These are phyloP conservation scores for Oriolus oriolus DNA, from an alignment of 2,113 vertebrate genomes.

Conservation along the genomic window DNA sequence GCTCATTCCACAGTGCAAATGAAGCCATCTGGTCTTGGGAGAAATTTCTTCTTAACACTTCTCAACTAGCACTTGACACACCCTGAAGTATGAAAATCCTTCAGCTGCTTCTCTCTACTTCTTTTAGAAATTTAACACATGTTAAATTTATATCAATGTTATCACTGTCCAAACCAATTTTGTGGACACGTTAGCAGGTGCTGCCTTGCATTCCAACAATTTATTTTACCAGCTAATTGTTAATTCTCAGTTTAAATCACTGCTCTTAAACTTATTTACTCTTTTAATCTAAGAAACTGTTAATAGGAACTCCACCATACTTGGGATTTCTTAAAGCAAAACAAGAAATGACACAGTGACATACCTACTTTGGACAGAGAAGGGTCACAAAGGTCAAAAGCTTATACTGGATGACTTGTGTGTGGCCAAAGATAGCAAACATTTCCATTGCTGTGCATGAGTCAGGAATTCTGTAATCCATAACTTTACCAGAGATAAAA, in stretches of 20 bases:
- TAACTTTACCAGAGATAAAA: not conserved
- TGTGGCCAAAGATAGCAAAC: not conserved
- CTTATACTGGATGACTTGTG: not conserved
- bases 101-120: not conserved
- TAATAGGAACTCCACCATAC: not conserved
- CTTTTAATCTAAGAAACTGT: not conserved
- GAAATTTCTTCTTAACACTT: not conserved
- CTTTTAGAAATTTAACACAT: not conserved
- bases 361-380: not conserved
- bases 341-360: not conserved
- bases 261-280: not conserved
- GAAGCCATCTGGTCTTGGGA: not conserved
- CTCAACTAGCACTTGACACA: not conserved
- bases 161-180: not conserved
- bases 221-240: not conserved
- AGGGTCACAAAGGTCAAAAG: not conserved
- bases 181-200: not conserved
- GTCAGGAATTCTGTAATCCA: not conserved
- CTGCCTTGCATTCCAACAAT: not conserved
- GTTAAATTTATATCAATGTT: not conserved
- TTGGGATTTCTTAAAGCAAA: not conserved
- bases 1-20: not conserved
- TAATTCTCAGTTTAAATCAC: not conserved
- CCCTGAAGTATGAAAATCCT: not conserved
- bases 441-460: not conserved